phyloP scores from a whole-genome alignment of 2,113 vertebrate genomes.

The Cebus imitator region DNA sequence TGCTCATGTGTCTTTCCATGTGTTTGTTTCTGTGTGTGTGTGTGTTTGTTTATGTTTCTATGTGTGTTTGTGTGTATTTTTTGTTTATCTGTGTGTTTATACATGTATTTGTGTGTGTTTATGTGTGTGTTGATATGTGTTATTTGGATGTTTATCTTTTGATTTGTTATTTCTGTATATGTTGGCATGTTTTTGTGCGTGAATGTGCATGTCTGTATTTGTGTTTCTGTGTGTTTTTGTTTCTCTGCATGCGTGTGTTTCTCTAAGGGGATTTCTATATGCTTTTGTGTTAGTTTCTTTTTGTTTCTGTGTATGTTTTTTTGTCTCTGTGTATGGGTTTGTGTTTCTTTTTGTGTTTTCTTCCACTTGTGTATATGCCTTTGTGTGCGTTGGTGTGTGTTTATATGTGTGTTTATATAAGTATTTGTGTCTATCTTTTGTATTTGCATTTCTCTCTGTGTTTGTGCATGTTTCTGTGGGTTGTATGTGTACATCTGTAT shows the following conservation, averaged over 20 bases:
- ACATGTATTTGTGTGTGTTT: neutral
- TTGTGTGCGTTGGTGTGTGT: neutral
- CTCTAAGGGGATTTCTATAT: neutral
- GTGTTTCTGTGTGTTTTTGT: neutral
- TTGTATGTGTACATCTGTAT: neutral
- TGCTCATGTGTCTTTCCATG: neutral
- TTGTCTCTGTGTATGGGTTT: neutral
- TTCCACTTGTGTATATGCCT: neutral
- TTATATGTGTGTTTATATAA: neutral
- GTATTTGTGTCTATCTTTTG: neutral
- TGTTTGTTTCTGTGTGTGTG: neutral
- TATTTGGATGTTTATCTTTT: neutral
- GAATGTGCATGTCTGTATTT: neutral
- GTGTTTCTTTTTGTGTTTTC: neutral
- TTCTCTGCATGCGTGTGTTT: neutral
- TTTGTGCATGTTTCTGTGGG: neutral
- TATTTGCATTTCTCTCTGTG: neutral
- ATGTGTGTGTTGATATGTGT: neutral
- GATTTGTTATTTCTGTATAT: neutral
- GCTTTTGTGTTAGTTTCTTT: neutral
- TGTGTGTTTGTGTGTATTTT: neutral
- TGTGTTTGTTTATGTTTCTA: neutral
- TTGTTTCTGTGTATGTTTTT: neutral
- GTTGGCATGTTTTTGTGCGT: neutral
- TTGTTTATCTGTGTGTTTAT: neutral